Evolutionary conservation across 2,888 invertebrate genomes (phyloP).

Genomic region (Chesias legatella): DNA sequence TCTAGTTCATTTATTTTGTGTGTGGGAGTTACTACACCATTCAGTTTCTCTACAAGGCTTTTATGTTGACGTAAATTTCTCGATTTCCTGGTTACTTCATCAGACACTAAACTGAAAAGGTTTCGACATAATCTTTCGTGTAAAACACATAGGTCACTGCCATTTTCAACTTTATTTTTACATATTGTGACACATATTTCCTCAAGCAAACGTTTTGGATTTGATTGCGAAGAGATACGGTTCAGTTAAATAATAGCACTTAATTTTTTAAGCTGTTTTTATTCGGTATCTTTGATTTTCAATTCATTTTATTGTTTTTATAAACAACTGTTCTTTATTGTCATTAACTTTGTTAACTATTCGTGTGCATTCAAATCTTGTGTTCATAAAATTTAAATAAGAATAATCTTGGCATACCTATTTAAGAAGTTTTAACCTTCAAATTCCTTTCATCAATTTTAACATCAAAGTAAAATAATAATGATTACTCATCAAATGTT

Average conservation of each 20-base stretch:
- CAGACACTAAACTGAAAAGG: conserved; percentile 15
- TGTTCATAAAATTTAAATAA: too few relatives aligned
- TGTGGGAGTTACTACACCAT: conserved; percentile 10
- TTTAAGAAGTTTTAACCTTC: not conserved
- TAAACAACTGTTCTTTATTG: too few relatives aligned
- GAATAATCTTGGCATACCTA: too few relatives aligned
- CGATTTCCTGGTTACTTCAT: conserved; percentile 1
- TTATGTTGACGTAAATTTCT: not conserved
- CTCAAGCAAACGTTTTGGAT: too few relatives aligned
- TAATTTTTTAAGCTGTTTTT: too few relatives aligned
- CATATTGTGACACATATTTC: conserved; percentile 12
- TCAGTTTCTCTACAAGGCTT: not conserved
- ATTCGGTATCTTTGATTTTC: too few relatives aligned
- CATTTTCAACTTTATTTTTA: conserved; percentile 13
- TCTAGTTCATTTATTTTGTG: conserved; percentile 4
- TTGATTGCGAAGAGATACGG: too few relatives aligned
- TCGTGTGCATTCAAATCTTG: too few relatives aligned
- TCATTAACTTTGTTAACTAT: too few relatives aligned
- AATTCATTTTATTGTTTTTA: too few relatives aligned
- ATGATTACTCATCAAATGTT: conserved; percentile 14
- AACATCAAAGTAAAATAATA: conserved; percentile 1
- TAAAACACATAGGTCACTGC: conserved; percentile 12
- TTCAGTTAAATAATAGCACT: too few relatives aligned
- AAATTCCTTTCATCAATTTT: conserved; percentile 9
- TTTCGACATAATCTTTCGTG: conserved; percentile 11